Evolutionary conservation across 2,888 invertebrate species (phyloP), one percentile per base, ranked within the genome.

Genomic region (Ernsta delagoae): DNA sequence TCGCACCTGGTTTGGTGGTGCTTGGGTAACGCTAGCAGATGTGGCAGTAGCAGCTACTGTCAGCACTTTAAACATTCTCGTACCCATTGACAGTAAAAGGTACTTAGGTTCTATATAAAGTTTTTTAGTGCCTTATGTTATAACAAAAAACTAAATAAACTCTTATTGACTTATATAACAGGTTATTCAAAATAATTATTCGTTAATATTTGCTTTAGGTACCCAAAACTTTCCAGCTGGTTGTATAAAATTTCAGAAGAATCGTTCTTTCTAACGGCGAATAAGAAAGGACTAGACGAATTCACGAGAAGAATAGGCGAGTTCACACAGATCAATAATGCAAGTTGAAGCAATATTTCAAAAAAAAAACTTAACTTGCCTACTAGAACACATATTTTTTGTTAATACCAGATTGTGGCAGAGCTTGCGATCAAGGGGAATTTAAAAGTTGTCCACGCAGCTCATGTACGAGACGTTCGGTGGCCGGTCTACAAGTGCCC

Each of bases 231-330:
- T 5, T 80, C 82, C 4, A 75, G 76, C 57, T 89, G 89, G 88
- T 73, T 87, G 0, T 78, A 76, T 61, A 81, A 82, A 45, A 78
- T 89, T 72, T 86, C 87, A 2, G 83, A 85, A 71, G 81, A 88
- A 76, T 65, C 75, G 24, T 89, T 81, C 75, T 89, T 79, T 73
- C 71, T 80, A 45, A 89, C 88, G 1, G 88, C 81, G 6, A 88
- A 88, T 75, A 81, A 81, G 71, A 88, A 86, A 73, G 90, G 89
- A 41, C 82, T 89, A 5, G 66, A 73, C 62, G 89, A 89, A 67
- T 90, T 89, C 71, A 73, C 85, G 5, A 85, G 78, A 83, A 84
- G 85, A 83, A 84, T 90, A 85, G 87, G 89, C 85, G 82, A 87
- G 88, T 86, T 85, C 65, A 75, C 78, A 75, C 75, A 65, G 60